A percentile compares a stretch with the other conserved stretches of the same genome.
Evolutionary conservation across 2,113 vertebrate species (phyloP).

Genomic region (Chamaea fasciata): DNA sequence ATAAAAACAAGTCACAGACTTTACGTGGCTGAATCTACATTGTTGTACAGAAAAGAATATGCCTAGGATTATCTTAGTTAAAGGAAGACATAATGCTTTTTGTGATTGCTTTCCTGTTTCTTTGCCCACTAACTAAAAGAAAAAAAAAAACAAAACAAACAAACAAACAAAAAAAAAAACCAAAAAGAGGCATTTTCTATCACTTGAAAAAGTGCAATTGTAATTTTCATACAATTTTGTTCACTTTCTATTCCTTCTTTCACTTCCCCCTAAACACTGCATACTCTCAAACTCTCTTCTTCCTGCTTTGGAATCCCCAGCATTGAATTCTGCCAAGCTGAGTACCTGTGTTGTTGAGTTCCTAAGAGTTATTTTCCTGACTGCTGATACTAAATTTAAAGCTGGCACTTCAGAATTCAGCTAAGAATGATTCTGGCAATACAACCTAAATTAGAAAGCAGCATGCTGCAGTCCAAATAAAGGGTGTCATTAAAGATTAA

Average conservation of each 20-base stretch:
- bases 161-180: too few relatives aligned
- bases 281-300: neutral
- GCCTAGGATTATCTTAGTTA: neutral
- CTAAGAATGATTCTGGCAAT: neutral
- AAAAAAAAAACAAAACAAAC: too few relatives aligned
- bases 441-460: neutral
- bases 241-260: neutral
- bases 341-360: neutral
- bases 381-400: constrained; percentile 5
- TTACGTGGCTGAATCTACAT: neutral
- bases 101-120: neutral
- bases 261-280: neutral
- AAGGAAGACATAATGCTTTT: neutral
- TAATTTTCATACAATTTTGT: neutral
- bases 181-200: neutral
- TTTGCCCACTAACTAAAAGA: neutral
- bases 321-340: neutral
- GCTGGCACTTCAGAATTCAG: neutral
- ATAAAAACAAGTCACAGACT: neutral
- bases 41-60: neutral
- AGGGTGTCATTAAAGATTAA: neutral
- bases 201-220: neutral
- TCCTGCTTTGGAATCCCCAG: neutral
- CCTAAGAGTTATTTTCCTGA: neutral
- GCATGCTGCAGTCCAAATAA: neutral